These are phyloP conservation scores for Lacanobia oleracea DNA, from an alignment of 2,888 invertebrate species.

Conservation along the genomic window DNA sequence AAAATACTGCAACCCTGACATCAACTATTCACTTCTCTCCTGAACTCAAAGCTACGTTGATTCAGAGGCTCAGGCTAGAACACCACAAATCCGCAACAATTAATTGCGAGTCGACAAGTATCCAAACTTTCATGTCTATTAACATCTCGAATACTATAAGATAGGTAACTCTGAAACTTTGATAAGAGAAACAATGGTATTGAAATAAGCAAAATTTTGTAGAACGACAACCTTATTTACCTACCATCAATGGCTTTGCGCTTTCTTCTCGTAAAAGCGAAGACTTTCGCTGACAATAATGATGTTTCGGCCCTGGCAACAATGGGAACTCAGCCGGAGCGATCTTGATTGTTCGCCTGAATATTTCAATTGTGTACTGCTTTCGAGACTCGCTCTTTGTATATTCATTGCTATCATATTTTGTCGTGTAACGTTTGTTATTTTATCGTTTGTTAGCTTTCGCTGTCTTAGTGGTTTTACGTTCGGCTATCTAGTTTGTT, in stretches of 20 bases:
- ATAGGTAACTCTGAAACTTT: slow-evolving; percentile 64
- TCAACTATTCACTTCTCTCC: slow-evolving; percentile 17
- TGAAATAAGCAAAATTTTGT: slow-evolving; percentile 71
- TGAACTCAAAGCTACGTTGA: slow-evolving; percentile 41
- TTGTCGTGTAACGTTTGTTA: slow-evolving; percentile 69
- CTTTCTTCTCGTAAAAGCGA: slow-evolving; percentile 80
- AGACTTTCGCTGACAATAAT: slow-evolving; percentile 82
- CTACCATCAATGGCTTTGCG: slow-evolving; percentile 78
- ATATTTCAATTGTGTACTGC: slow-evolving; percentile 79
- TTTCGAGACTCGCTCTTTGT: slow-evolving; percentile 71
- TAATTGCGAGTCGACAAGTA: slow-evolving; percentile 62
- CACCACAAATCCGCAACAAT: slow-evolving; percentile 61
- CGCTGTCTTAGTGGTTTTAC: slow-evolving; percentile 59
- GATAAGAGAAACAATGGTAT: slow-evolving; percentile 67
- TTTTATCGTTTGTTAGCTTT: slow-evolving; percentile 68
- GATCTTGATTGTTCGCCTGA: slow-evolving; percentile 78
- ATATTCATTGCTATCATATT: slow-evolving; percentile 72
- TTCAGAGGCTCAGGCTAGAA: slow-evolving; percentile 33
- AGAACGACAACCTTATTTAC: slow-evolving; percentile 76
- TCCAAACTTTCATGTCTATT: slow-evolving; percentile 65
- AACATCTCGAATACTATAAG: slow-evolving; percentile 60
- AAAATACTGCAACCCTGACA: slow-evolving; percentile 4
- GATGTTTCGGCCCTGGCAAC: slow-evolving; percentile 78
- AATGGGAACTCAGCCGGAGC: slow-evolving; percentile 75
- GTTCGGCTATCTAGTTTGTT: slow-evolving; percentile 43